A percentile compares a stretch with the other conserved stretches of the same genome.
These are phyloP conservation scores for Drosophila meridiana DNA, from an alignment of 2,888 invertebrate species.

Conservation along the genomic window DNA sequence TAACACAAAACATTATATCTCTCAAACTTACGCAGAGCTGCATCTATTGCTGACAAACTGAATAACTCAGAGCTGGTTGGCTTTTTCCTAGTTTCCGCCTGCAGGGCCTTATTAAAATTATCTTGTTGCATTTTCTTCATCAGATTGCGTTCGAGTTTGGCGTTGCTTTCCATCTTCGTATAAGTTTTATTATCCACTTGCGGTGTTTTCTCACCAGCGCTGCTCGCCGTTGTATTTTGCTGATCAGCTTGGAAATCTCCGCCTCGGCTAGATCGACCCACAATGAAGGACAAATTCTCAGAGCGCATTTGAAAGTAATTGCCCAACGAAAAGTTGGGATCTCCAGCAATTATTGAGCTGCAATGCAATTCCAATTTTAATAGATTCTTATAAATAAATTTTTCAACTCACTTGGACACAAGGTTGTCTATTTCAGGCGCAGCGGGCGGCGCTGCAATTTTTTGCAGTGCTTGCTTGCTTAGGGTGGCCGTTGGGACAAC, in stretches of 20 bases:
- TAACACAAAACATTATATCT: not conserved
- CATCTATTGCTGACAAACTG: conserved; percentile 82
- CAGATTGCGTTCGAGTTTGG: conserved; percentile 52
- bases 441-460: conserved; percentile 40
- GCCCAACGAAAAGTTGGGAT: conserved; percentile 83
- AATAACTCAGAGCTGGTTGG: conserved; percentile 77
- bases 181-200: conserved; percentile 80
- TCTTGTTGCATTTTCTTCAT: conserved; percentile 67
- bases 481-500: conserved; percentile 80
- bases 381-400: not conserved
- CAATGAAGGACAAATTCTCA: conserved; percentile 80
- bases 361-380: not conserved
- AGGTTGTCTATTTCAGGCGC: conserved; percentile 61
- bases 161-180: conserved; percentile 72
- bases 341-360: conserved; percentile 74
- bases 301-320: conserved; percentile 82
- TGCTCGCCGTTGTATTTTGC: conserved; percentile 19
- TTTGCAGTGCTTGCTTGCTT: conserved; percentile 74
- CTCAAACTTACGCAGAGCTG: conserved; percentile 76
- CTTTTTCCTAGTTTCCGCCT: conserved; percentile 32
- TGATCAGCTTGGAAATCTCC: conserved; percentile 64
- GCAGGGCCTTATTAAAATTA: conserved; percentile 65
- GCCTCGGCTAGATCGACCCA: conserved; percentile 55
- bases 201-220: conserved; percentile 62
- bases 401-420: conserved; percentile 65